Evolutionary conservation across 2,113 vertebrate genomes (phyloP).

Genomic region (Ibidorhyncha struthersii): DNA sequence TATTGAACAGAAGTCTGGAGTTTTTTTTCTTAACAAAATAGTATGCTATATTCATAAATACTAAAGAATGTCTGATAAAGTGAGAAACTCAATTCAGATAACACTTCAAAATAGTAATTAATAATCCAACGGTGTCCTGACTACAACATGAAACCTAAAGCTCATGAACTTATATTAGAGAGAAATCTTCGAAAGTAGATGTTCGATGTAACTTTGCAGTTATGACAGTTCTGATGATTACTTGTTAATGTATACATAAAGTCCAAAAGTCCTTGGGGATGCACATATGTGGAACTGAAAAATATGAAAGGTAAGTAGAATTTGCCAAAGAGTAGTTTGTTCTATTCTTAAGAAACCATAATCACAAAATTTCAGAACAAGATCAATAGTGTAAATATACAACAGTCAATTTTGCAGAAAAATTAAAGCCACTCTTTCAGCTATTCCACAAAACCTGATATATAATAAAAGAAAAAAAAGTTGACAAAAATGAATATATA

Average conservation of each 20-base stretch:
- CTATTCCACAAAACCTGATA: not conserved
- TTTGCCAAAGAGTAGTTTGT: not conserved
- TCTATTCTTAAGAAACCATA: not conserved
- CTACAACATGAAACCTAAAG: not conserved
- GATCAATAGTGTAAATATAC: not conserved
- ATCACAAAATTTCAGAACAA: not conserved
- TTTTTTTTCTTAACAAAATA: not conserved
- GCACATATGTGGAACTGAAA: not conserved
- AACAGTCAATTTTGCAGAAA: not conserved
- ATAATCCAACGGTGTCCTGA: not conserved
- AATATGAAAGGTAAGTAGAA: not conserved
- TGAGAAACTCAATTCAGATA: not conserved
- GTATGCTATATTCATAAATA: not conserved
- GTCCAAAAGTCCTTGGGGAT: not conserved
- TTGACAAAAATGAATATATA: not conserved
- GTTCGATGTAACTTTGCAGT: too few species aligned
- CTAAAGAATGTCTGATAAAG: not conserved
- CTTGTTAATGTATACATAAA: not conserved
- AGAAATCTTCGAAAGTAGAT: not conserved
- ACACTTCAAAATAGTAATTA: not conserved
- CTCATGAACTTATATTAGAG: not conserved
- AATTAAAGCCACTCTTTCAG: not conserved
- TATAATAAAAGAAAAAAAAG: not conserved
- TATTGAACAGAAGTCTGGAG: not conserved
- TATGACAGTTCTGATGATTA: not conserved